phyloP scores from a whole-genome alignment of 2,888 invertebrate genomes.

The Oxyteleia sp. region DNA sequence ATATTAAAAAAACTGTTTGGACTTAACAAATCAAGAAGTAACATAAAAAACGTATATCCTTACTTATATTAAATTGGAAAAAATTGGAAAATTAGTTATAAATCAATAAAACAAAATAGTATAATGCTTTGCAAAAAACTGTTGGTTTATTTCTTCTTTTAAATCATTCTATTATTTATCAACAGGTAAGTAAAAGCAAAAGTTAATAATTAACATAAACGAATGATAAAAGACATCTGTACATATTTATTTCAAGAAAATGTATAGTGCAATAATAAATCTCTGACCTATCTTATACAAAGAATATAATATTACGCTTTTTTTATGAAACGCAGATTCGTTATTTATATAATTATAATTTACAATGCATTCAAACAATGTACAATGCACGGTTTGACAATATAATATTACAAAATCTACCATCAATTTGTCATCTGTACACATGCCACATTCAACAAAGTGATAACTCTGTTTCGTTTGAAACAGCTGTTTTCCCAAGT shows the following conservation, averaged over 20 bases:
- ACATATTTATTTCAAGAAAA: slow-evolving; percentile 64
- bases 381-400: slow-evolving; percentile 37
- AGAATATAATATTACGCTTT: slow-evolving; percentile 48
- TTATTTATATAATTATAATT: slow-evolving; percentile 52
- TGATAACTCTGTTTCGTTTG: slow-evolving; percentile 13
- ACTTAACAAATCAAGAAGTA: too few relatives aligned
- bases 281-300: slow-evolving; percentile 63
- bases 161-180: background rate
- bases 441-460: slow-evolving; percentile 47
- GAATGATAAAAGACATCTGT: slow-evolving; percentile 55
- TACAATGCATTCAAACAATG: slow-evolving; percentile 54
- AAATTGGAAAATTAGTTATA: too few relatives aligned
- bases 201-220: slow-evolving; percentile 6
- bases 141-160: background rate
- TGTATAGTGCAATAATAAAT: slow-evolving; percentile 67
- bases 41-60: too few relatives aligned
- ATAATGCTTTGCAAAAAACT: background rate
- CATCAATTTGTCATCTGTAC: slow-evolving; percentile 44
- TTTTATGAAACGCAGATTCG: slow-evolving; percentile 39
- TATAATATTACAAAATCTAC: slow-evolving; percentile 56
- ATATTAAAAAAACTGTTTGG: too few relatives aligned
- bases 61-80: too few relatives aligned
- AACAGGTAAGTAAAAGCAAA: background rate
- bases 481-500: slow-evolving; percentile 1
- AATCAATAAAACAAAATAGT: too few relatives aligned